A percentile compares a stretch with the other conserved stretches of the same genome.
phyloP scores from a whole-genome alignment of 2,888 invertebrate species.

The Podotricha telesiphe region DNA sequence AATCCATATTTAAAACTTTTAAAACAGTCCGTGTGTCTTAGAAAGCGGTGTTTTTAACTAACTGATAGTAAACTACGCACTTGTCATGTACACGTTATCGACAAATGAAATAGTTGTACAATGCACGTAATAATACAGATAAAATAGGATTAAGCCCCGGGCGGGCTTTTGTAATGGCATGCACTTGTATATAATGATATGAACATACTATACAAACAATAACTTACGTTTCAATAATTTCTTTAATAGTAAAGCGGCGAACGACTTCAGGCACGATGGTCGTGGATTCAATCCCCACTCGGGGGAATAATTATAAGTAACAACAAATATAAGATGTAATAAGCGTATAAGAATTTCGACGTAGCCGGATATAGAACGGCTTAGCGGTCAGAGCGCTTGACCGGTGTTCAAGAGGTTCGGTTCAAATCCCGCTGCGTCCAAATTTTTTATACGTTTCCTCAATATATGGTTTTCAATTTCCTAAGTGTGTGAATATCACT shows the following conservation, averaged over 20 bases:
- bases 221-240: conserved; percentile 1
- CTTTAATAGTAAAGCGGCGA: not conserved
- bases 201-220: not conserved
- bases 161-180: conserved; percentile 20
- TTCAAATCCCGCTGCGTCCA: too few species aligned
- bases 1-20: not conserved
- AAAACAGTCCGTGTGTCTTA: not conserved
- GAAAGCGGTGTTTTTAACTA: conserved; percentile 8
- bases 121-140: conserved; percentile 15
- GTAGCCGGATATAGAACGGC: too few species aligned
- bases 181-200: conserved; percentile 13
- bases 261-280: too few species aligned
- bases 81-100: conserved; percentile 46
- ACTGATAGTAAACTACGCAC: conserved; percentile 43
- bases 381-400: too few species aligned
- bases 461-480: too few species aligned
- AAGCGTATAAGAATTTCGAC: too few species aligned
- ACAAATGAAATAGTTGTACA: conserved; percentile 39
- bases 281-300: too few species aligned
- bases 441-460: too few species aligned
- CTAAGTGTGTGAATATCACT: too few species aligned
- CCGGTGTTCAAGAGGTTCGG: too few species aligned
- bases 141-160: conserved; percentile 10
- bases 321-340: too few species aligned
- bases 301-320: too few species aligned